Evolutionary conservation across 2,797 vertebrate genomes (phyloP), one percentile per base, ranked within the genome.

Genomic region (Poecilia gillii): DNA sequence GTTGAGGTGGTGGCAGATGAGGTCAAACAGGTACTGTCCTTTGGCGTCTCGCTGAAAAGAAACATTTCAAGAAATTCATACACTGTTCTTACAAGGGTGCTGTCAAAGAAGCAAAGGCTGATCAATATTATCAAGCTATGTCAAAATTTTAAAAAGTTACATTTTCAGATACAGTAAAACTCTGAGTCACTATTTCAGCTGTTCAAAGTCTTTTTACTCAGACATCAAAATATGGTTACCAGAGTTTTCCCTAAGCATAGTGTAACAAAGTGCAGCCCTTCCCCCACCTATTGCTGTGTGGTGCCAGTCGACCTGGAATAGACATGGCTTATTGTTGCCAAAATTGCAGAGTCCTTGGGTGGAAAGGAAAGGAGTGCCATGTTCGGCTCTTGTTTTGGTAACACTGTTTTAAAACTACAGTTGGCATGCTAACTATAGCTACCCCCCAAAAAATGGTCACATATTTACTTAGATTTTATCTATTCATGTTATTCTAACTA

Each of bases 1-100:
- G 95, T 98, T 99, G 88, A 99, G 95, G 95, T 99, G 97, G 91
- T 99, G 97, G 91, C 98, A 99, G 76, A 99, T 97, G 64, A 98
- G 97, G 89, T 99, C 98, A 43, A 99, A 98, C 86, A 99, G 95
- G 93, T 97, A 98, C 93, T 99, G 98, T 77, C 97, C 98, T 90
- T 98, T 99, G 84, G 98, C 97, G 95, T 99, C 98, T 91, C 97
- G 96, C 98, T 99, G 96, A 75, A 93, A 89, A 53, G 53, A 91
- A n/a, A 90, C 11, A 70, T n/a, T 70, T 13, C 1, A 82, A 2
- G 70, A 75, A 74, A 62, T 59, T 39, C 0, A 72, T 12, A n/a
- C 5, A 45, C 47, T 43, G 64, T 8, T 3, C 6, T 51, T 33
- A 12, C 16, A 71, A 64, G 13, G 46, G n/a, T 39, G 36, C 4